phyloP scores from a whole-genome alignment of 2,797 vertebrate species.

The Varecia variegata region DNA sequence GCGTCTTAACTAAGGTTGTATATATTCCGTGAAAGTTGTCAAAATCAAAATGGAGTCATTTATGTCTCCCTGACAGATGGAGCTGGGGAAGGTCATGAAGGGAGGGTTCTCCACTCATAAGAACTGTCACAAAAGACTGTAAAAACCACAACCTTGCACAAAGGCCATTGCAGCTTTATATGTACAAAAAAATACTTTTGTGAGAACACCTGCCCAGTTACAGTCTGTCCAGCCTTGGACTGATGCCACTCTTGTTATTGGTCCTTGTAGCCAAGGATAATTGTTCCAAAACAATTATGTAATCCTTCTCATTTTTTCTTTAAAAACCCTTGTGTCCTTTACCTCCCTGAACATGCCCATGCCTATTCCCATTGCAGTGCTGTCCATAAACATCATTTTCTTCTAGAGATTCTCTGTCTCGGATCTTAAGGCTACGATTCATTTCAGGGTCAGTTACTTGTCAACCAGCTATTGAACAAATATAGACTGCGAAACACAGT shows the following conservation, averaged over 20 bases:
- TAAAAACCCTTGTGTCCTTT: not conserved
- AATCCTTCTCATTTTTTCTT: not conserved
- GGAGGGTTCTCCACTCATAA: not conserved
- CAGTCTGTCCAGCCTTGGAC: not conserved
- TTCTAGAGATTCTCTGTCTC: not conserved
- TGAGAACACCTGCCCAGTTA: not conserved
- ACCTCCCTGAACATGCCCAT: not conserved
- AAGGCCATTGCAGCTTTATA: not conserved
- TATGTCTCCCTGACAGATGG: not conserved
- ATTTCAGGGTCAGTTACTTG: not conserved
- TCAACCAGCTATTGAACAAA: not conserved
- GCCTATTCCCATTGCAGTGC: not conserved
- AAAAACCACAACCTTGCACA: not conserved
- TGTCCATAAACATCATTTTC: not conserved
- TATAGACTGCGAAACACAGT: not conserved
- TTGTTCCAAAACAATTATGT: not conserved
- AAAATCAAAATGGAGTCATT: not conserved
- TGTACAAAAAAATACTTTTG: not conserved
- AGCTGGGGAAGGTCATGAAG: not conserved
- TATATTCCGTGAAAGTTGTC: not conserved
- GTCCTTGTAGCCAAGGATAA: not conserved
- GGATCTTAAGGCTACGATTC: not conserved
- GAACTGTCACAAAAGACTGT: not conserved
- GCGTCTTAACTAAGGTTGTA: not conserved
- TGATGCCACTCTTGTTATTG: not conserved